phyloP scores from a whole-genome alignment of 2,797 vertebrate genomes.

The Thunnus albacares region DNA sequence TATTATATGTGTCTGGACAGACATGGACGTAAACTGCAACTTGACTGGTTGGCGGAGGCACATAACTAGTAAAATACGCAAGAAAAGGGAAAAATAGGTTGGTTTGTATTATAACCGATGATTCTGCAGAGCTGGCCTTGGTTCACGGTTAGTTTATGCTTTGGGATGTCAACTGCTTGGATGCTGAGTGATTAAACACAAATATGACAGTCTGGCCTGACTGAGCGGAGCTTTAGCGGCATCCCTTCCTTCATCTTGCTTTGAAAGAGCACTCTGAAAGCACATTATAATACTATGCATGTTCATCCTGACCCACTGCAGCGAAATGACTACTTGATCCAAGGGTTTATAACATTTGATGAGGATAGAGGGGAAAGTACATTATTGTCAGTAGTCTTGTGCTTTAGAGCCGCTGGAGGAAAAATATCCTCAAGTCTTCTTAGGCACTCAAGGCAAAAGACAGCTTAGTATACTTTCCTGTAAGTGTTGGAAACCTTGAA shows the following conservation, averaged over 20 bases:
- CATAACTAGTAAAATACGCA: not conserved
- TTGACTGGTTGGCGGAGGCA: too few relatives aligned
- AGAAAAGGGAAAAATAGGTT: not conserved
- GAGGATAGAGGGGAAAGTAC: not conserved
- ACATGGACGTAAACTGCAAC: too few relatives aligned
- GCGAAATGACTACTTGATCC: not conserved
- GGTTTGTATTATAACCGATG: not conserved
- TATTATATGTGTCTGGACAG: too few relatives aligned
- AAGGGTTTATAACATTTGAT: not conserved
- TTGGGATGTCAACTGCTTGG: not conserved
- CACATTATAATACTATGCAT: slow-evolving; percentile 6
- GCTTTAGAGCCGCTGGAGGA: not conserved
- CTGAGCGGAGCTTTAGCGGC: slow-evolving; percentile 2
- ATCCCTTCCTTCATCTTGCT: not conserved
- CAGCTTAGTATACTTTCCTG: too few relatives aligned
- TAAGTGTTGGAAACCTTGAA: too few relatives aligned
- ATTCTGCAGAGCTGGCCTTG: slow-evolving; percentile 26
- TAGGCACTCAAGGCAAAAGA: too few relatives aligned
- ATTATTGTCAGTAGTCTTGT: not conserved
- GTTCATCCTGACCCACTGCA: not conserved
- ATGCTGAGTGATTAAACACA: slow-evolving; percentile 38
- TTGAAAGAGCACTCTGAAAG: not conserved
- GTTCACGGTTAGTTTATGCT: slow-evolving; percentile 24
- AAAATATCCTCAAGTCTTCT: not conserved
- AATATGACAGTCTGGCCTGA: slow-evolving; percentile 17